Evolutionary conservation across 2,888 invertebrate species (phyloP).

Genomic region (Bibio marci): DNA sequence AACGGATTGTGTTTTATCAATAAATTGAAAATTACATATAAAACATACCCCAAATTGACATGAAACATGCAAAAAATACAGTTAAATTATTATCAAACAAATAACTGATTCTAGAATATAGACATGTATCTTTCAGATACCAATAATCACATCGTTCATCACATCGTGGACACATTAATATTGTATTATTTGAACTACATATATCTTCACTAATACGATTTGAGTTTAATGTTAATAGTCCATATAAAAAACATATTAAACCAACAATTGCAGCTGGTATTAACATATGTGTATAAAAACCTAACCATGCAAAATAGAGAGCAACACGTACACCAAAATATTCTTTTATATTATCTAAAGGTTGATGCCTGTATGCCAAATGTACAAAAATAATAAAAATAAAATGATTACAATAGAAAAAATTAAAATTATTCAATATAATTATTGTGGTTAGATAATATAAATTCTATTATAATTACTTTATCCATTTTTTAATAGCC

Average conservation of each 20-base stretch:
- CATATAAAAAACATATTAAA: conserved; percentile 45
- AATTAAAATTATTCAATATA: not conserved
- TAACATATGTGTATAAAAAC: conserved; percentile 70
- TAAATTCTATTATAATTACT: conserved; percentile 20
- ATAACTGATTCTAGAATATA: conserved; percentile 54
- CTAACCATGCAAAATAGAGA: conserved; percentile 70
- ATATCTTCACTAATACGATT: conserved; percentile 39
- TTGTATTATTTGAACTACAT: conserved; percentile 33
- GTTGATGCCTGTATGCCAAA: conserved; percentile 34
- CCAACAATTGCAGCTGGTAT: conserved; percentile 56
- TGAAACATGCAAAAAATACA: conserved; percentile 58
- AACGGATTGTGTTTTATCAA: too few species aligned
- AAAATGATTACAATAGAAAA: not conserved
- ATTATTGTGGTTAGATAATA: conserved; percentile 1
- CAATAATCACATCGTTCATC: conserved; percentile 59
- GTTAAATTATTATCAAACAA: conserved; percentile 69
- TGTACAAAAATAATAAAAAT: conserved; percentile 1
- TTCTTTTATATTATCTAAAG: conserved; percentile 57
- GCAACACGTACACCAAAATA: conserved; percentile 64
- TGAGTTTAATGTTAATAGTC: conserved; percentile 30
- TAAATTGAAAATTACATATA: not conserved
- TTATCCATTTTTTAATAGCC: conserved; percentile 45
- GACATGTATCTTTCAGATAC: conserved; percentile 51
- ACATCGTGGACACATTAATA: conserved; percentile 71
- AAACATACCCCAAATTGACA: conserved; percentile 57